Conservation (phyloP, 2,888 invertebrate species). For the Hydrotaea diabolus region DNA sequence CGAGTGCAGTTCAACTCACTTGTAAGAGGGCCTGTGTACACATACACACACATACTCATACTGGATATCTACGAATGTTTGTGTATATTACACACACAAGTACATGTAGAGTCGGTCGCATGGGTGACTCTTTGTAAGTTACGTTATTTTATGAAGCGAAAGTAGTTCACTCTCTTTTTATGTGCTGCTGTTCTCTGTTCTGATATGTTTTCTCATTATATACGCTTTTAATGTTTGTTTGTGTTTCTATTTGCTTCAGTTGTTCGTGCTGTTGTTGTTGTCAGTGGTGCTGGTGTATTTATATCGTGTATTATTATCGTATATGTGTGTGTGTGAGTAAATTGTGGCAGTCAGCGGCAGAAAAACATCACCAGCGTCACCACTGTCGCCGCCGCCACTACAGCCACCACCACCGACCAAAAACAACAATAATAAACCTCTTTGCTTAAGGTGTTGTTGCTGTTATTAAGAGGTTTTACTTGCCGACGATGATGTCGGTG, state of each 20-base stretch:
- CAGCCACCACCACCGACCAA: not conserved
- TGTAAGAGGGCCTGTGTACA: constrained; percentile 1
- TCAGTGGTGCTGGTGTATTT: constrained; percentile 10
- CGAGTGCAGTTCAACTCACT: constrained; percentile 23
- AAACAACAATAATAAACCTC: constrained; percentile 2
- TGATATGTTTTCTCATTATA: constrained; percentile 26
- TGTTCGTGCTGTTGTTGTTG: too few species aligned
- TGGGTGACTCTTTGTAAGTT: constrained; percentile 5
- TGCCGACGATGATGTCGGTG: constrained; percentile 9
- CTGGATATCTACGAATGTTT: not conserved
- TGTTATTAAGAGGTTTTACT: constrained; percentile 28
- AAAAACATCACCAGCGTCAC: constrained; percentile 10
- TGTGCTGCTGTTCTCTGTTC: not conserved
- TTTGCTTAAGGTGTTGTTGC: constrained; percentile 24
- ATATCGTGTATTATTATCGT: constrained; percentile 11
- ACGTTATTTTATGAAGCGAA: constrained; percentile 21
- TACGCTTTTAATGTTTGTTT: constrained; percentile 34
- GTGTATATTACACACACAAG: not conserved
- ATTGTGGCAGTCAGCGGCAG: constrained; percentile 31
- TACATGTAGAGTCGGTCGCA: not conserved
- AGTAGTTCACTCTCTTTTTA: constrained; percentile 11
- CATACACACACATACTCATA: too few species aligned
- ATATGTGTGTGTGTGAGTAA: constrained; percentile 36
- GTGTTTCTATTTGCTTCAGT: constrained; percentile 11
- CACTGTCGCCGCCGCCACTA: too few species aligned